Conservation (phyloP, 2,888 invertebrate genomes). For the Blera fallax region DNA sequence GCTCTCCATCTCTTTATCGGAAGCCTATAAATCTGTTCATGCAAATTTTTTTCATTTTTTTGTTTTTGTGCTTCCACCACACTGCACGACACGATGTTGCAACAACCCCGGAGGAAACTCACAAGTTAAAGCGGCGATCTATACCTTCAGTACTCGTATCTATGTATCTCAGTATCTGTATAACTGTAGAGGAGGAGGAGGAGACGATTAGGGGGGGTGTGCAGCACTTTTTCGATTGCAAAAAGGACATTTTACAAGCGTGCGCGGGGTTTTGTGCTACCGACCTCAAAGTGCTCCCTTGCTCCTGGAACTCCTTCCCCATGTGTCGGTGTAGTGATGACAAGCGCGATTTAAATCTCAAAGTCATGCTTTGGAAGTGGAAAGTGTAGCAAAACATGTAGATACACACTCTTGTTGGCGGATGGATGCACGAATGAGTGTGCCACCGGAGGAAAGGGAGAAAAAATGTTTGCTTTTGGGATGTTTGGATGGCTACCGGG, state of each 20-base stretch:
- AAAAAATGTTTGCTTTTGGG: not conserved
- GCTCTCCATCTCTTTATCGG: constrained; percentile 73
- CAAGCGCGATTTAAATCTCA: constrained; percentile 71
- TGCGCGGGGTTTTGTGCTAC: constrained; percentile 40
- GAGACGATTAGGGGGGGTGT: not conserved
- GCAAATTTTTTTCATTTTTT: constrained; percentile 53
- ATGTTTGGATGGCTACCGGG: not conserved
- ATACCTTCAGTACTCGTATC: constrained; percentile 15
- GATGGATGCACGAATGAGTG: constrained; percentile 1
- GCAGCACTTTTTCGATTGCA: constrained; percentile 19
- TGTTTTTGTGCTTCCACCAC: constrained; percentile 2
- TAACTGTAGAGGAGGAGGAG: no score
- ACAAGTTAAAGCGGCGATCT: constrained; percentile 36
- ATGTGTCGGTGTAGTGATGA: constrained; percentile 30
- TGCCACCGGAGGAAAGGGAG: constrained; percentile 1
- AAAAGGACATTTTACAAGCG: constrained; percentile 68
- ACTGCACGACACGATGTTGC: constrained; percentile 63
- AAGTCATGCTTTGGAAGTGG: constrained; percentile 65
- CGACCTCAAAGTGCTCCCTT: constrained; percentile 22
- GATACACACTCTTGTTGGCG: constrained; percentile 55
- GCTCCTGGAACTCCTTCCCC: not conserved
- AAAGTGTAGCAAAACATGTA: constrained; percentile 72
- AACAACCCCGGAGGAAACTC: constrained; percentile 35
- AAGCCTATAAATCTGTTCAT: constrained; percentile 73
- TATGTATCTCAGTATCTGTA: no score